phyloP scores from a whole-genome alignment of 1,140 invertebrate genomes.

The Heliothis virescens region DNA sequence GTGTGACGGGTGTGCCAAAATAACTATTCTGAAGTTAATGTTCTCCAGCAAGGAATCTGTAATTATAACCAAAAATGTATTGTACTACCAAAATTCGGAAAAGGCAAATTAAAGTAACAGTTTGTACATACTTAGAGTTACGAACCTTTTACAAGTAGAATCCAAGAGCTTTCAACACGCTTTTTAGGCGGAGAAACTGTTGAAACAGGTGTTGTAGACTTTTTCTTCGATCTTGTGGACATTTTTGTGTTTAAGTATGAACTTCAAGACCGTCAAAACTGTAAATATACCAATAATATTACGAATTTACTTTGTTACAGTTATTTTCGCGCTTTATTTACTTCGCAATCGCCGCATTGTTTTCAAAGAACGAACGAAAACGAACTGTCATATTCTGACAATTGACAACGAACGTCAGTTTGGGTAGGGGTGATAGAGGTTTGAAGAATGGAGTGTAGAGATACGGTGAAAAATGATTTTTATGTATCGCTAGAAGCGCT shows the following conservation, averaged over 20 bases:
- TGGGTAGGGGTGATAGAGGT: no score
- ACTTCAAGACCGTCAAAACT: no score
- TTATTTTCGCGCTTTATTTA: no score
- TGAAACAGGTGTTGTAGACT: slow-evolving; percentile 46
- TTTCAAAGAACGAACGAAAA: no score
- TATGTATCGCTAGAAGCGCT: neutral
- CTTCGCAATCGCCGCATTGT: no score
- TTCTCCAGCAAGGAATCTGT: slow-evolving; percentile 87
- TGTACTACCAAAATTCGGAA: slow-evolving; percentile 9
- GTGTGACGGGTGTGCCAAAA: slow-evolving; percentile 89
- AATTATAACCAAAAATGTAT: neutral
- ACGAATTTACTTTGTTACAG: no score
- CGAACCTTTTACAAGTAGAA: slow-evolving; percentile 89
- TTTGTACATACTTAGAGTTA: slow-evolving; percentile 23
- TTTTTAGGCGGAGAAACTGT: slow-evolving; percentile 52
- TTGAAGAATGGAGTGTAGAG: no score
- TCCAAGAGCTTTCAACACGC: slow-evolving; percentile 87
- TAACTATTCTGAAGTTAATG: slow-evolving; percentile 90
- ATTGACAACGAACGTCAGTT: no score
- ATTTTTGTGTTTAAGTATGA: slow-evolving; percentile 51
- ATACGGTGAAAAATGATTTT: no score
- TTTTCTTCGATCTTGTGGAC: slow-evolving; percentile 69
- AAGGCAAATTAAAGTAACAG: neutral
- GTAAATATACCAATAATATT: no score
- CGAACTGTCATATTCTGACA: no score